phyloP scores from a whole-genome alignment of 2,888 invertebrate species.

The Caenorhabditis sp. region DNA sequence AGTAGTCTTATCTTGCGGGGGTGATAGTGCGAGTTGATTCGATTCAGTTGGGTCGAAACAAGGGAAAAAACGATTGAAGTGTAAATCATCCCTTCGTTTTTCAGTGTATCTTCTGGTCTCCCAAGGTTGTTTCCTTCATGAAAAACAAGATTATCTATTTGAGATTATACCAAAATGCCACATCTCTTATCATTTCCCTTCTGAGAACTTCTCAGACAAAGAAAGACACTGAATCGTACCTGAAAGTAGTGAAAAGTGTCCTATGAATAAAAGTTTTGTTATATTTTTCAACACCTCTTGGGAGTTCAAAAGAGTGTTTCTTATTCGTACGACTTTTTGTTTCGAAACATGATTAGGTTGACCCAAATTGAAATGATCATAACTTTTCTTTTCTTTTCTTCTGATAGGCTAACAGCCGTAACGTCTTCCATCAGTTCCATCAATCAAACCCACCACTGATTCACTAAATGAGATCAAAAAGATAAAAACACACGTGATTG shows the following conservation, averaged over 20 bases:
- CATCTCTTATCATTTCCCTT: background rate
- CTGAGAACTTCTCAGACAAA: background rate
- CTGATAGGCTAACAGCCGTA: slow-evolving; percentile 35
- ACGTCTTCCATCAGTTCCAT: slow-evolving; percentile 38
- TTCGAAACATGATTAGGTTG: background rate
- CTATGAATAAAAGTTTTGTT: too few species aligned
- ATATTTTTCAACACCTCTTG: too few species aligned
- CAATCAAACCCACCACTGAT: slow-evolving; percentile 35
- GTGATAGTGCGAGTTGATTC: slow-evolving; percentile 64
- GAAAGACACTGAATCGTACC: too few species aligned
- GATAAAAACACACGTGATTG: slow-evolving; percentile 57
- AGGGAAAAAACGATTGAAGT: slow-evolving; percentile 36
- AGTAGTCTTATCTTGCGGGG: slow-evolving; percentile 35
- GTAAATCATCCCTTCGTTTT: slow-evolving; percentile 54
- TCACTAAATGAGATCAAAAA: slow-evolving; percentile 33
- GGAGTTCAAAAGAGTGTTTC: too few species aligned
- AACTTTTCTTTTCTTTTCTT: slow-evolving; percentile 8
- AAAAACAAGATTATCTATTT: slow-evolving; percentile 23
- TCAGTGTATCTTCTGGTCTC: slow-evolving; percentile 36
- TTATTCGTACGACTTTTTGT: background rate
- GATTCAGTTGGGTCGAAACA: slow-evolving; percentile 51
- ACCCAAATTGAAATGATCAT: slow-evolving; percentile 38
- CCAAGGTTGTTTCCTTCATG: slow-evolving; percentile 52
- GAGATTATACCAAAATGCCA: background rate
- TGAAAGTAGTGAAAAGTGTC: too few species aligned